A percentile compares a stretch with the other conserved stretches of the same genome.
These are phyloP conservation scores for Ametastegia equiseti DNA, from an alignment of 2,888 invertebrate species.

Conservation along the genomic window DNA sequence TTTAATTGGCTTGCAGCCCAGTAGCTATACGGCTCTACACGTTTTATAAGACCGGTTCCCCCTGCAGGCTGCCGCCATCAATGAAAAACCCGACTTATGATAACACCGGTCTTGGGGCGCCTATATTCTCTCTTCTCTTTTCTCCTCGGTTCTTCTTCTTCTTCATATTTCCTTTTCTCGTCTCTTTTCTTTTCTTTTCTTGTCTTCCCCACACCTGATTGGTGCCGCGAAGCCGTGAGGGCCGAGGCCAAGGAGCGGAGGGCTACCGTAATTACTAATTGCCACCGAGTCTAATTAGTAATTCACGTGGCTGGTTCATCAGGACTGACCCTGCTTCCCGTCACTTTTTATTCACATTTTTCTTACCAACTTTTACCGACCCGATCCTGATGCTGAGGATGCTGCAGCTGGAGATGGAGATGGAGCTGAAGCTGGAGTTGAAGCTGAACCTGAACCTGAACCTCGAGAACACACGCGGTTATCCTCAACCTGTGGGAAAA, in stretches of 20 bases:
- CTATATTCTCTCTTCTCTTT: slow-evolving; percentile 51
- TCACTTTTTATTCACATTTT: slow-evolving; percentile 32
- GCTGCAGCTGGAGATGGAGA: neutral
- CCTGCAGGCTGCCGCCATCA: slow-evolving; percentile 66
- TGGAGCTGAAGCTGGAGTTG: neutral
- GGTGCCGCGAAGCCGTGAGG: slow-evolving; percentile 52
- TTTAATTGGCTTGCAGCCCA: slow-evolving; percentile 65
- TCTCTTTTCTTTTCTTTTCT: slow-evolving; percentile 61
- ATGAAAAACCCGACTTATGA: slow-evolving; percentile 72
- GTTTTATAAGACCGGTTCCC: slow-evolving; percentile 65
- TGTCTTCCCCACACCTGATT: slow-evolving; percentile 53
- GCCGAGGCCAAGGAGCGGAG: slow-evolving; percentile 45
- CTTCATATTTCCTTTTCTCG: slow-evolving; percentile 56
- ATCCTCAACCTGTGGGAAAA: neutral
- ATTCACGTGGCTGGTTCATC: slow-evolving; percentile 58
- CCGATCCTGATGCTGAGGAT: neutral
- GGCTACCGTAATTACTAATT: slow-evolving; percentile 72
- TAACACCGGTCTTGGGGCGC: slow-evolving; percentile 58
- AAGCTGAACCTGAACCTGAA: neutral
- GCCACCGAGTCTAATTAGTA: slow-evolving; percentile 69
- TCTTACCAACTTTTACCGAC: neutral
- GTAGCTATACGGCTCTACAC: slow-evolving; percentile 33
- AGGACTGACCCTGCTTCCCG: slow-evolving; percentile 34
- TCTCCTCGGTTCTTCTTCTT: slow-evolving; percentile 57
- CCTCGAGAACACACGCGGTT: neutral